These are phyloP conservation scores for Trissolcus japonicus DNA, from an alignment of 2,888 invertebrate genomes.

Conservation along the genomic window DNA sequence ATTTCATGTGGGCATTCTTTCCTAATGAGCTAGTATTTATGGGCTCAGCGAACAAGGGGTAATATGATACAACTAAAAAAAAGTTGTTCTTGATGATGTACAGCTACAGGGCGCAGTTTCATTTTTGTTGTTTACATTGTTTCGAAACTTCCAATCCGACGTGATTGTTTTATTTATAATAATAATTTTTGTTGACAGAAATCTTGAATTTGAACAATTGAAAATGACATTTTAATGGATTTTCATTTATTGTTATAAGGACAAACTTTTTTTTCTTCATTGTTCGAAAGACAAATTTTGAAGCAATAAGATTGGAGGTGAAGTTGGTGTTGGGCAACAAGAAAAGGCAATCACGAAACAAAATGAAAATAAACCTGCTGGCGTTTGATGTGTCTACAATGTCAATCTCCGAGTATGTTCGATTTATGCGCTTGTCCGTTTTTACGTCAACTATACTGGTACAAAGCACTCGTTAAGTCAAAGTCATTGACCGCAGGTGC, in stretches of 20 bases:
- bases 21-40: slow-evolving; percentile 13
- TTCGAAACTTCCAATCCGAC: too few species aligned
- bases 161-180: too few species aligned
- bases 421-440: slow-evolving; percentile 62
- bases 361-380: slow-evolving; percentile 36
- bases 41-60: slow-evolving; percentile 30
- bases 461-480: slow-evolving; percentile 70
- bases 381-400: slow-evolving; percentile 21
- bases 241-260: too few species aligned
- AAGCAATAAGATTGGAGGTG: background rate
- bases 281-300: background rate
- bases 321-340: slow-evolving; percentile 2
- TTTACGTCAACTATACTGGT: slow-evolving; percentile 61
- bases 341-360: slow-evolving; percentile 24
- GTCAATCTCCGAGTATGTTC: slow-evolving; percentile 53
- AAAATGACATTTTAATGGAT: too few species aligned
- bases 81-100: too few species aligned
- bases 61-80: slow-evolving; percentile 4
- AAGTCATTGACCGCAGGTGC: slow-evolving; percentile 75
- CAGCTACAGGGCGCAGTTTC: too few species aligned
- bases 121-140: too few species aligned
- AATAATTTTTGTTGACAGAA: too few species aligned
- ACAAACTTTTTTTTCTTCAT: too few species aligned
- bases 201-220: too few species aligned
- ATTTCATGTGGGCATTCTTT: slow-evolving; percentile 7